Conservation (phyloP, 2,797 vertebrate species). For the Atherinosoma microstoma region DNA sequence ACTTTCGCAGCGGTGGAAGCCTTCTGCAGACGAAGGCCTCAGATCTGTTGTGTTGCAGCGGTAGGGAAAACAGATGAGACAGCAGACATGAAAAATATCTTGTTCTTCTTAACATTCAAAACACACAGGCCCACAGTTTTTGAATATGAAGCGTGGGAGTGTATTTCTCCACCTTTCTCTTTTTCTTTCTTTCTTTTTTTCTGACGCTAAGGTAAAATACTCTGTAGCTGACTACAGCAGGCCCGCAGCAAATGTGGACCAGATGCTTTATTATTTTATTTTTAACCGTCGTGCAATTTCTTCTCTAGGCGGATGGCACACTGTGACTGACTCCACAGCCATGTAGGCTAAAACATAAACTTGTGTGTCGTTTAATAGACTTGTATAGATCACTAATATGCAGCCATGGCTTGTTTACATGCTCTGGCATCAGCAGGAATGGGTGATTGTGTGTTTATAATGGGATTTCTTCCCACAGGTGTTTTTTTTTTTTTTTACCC, state of each 20-base stretch:
- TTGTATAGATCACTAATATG: slow-evolving; percentile 44
- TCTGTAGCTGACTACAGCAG: slow-evolving; percentile 23
- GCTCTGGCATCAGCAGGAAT: slow-evolving; percentile 36
- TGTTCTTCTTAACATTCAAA: slow-evolving; percentile 61
- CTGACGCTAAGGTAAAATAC: slow-evolving; percentile 22
- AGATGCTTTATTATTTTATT: slow-evolving; percentile 52
- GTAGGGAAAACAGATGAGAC: slow-evolving; percentile 31
- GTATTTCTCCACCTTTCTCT: slow-evolving; percentile 5
- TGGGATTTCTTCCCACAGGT: background rate
- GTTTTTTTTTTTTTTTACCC: background rate
- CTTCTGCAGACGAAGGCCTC: slow-evolving; percentile 60
- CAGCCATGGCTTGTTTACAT: slow-evolving; percentile 53
- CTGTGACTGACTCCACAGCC: background rate
- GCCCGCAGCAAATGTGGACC: slow-evolving; percentile 31
- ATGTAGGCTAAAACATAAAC: slow-evolving; percentile 14
- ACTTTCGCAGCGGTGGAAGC: slow-evolving; percentile 37
- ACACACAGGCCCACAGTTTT: slow-evolving; percentile 60
- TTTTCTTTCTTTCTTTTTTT: background rate
- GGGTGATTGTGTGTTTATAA: background rate
- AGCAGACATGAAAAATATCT: slow-evolving; percentile 30
- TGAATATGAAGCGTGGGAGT: slow-evolving; percentile 61
- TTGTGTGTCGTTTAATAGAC: slow-evolving; percentile 17
- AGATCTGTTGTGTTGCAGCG: slow-evolving; percentile 44
- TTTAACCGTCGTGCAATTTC: slow-evolving; percentile 17
- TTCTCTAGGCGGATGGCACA: slow-evolving; percentile 8